Conservation (phyloP, 2,888 invertebrate genomes). For the Piscicola geometra region DNA sequence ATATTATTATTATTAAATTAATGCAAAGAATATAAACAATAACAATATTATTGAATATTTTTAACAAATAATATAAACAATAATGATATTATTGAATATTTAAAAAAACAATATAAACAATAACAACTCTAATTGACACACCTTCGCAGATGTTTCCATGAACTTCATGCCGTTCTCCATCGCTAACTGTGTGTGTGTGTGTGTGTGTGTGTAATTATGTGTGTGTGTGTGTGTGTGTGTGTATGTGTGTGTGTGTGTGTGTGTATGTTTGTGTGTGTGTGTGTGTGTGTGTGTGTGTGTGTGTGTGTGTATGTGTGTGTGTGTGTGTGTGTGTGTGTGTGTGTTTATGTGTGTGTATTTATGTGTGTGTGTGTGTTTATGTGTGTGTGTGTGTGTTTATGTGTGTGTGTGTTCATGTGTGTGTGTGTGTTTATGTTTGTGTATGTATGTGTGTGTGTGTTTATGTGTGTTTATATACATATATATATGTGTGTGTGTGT, state of each 20-base stretch:
- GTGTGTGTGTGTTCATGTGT: constrained; percentile 3
- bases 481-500: not conserved
- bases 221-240: constrained; percentile 16
- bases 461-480: not conserved
- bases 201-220: constrained; percentile 5
- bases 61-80: not conserved
- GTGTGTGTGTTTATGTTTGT: constrained; percentile 9
- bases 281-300: constrained; percentile 7
- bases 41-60: not conserved
- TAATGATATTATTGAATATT: not conserved
- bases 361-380: constrained; percentile 58
- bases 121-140: not conserved
- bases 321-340: not conserved
- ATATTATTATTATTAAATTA: not conserved
- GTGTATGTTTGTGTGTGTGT: constrained; percentile 9
- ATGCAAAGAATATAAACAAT: not conserved
- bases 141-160: constrained; percentile 96
- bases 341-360: not conserved
- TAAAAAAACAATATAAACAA: no score
- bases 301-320: not conserved
- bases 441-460: constrained; percentile 12
- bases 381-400: constrained; percentile 15
- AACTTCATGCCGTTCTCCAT: constrained; percentile 97
- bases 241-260: constrained; percentile 18
- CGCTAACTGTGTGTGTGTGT: constrained; percentile 68